Conservation (phyloP, 1,140 invertebrate species). For the Drosophila lowei region DNA sequence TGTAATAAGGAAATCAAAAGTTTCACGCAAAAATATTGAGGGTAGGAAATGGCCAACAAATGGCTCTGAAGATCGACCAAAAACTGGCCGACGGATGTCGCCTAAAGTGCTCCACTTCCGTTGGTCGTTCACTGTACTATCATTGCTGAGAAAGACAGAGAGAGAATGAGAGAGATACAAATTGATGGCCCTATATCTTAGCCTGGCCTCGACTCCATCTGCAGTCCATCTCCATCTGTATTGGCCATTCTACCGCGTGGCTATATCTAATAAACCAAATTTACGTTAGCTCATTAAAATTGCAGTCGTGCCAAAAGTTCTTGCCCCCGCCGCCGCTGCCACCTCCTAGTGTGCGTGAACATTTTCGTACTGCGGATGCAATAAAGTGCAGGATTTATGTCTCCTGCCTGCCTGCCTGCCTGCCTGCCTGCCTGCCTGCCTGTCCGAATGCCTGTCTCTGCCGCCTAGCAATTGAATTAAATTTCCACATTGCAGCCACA, state of each 20-base stretch:
- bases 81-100: constrained; percentile 32
- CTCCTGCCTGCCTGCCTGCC: not conserved
- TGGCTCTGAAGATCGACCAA: not conserved
- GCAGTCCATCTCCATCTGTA: constrained; percentile 4
- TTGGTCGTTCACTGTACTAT: constrained; percentile 13
- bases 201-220: not conserved
- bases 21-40: constrained; percentile 46
- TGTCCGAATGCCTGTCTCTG: constrained; percentile 33
- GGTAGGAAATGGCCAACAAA: constrained; percentile 25
- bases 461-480: constrained; percentile 70
- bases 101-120: constrained; percentile 37
- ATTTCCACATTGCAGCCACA: constrained; percentile 64
- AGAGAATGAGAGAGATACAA: constrained; percentile 22
- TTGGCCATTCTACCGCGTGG: not conserved
- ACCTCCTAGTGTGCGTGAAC: constrained; percentile 41
- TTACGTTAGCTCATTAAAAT: constrained; percentile 74
- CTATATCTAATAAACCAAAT: constrained; percentile 62
- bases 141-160: not conserved
- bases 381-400: constrained; percentile 79
- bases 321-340: not conserved
- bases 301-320: constrained; percentile 39
- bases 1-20: constrained; percentile 51
- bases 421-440: too few relatives aligned
- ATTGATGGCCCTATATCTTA: constrained; percentile 25
- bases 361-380: constrained; percentile 75